Conservation (phyloP, 2,888 invertebrate species). For the Acrocyrtus sp. region DNA sequence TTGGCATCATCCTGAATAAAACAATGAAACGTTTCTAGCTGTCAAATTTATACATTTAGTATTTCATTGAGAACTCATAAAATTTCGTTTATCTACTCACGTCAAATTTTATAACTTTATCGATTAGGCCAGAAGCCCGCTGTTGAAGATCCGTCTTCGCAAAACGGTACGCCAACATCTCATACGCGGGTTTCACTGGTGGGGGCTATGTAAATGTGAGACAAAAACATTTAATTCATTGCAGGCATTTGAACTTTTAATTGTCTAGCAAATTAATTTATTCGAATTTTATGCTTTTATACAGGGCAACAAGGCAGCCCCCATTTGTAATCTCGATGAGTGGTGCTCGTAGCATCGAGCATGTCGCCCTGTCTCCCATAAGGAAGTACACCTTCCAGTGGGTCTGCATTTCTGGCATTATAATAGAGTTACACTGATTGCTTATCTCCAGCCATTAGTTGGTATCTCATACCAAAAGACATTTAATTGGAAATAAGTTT, state of each 20-base stretch:
- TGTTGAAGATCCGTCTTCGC: conserved; percentile 56
- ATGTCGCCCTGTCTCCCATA: conserved; percentile 60
- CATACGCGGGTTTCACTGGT: conserved; percentile 37
- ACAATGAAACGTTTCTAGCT: background rate
- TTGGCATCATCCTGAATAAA: conserved; percentile 44
- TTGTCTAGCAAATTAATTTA: no score
- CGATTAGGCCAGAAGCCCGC: conserved; percentile 23
- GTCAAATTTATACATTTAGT: background rate
- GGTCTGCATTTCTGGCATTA: conserved; percentile 52
- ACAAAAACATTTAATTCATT: background rate
- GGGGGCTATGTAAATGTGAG: conserved; percentile 2
- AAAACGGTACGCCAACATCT: conserved; percentile 50
- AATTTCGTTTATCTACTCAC: conserved; percentile 23
- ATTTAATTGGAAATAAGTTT: no score
- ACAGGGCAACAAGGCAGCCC: conserved; percentile 48
- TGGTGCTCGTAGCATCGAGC: conserved; percentile 54
- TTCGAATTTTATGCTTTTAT: conserved; percentile 16
- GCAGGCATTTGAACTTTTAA: background rate
- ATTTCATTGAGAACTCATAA: background rate
- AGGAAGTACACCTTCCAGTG: conserved; percentile 59
- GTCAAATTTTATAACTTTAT: conserved; percentile 55
- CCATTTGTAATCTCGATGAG: conserved; percentile 61
- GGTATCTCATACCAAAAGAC: no score
- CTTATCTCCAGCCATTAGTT: background rate
- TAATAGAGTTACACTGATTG: background rate